Conservation (phyloP, 2,797 vertebrate genomes). For the Acropternis orthonyx region DNA sequence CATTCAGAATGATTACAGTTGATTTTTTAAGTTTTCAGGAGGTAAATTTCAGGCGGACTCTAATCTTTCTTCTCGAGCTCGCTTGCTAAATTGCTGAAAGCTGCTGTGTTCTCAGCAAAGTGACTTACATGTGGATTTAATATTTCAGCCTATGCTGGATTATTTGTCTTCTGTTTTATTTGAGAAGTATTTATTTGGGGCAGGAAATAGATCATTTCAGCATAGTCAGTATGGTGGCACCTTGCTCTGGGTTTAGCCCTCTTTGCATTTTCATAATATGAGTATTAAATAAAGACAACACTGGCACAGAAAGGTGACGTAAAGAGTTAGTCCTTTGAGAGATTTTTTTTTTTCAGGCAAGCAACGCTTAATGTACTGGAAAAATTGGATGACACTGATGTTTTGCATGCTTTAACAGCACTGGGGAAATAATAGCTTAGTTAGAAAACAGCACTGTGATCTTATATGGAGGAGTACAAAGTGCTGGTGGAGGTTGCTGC, state of each 20-base stretch:
- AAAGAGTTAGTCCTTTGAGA: slow-evolving; percentile 12
- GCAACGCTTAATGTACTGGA: neutral
- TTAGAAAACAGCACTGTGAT: slow-evolving; percentile 22
- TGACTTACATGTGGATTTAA: neutral
- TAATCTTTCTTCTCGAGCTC: neutral
- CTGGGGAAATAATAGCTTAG: slow-evolving; percentile 25
- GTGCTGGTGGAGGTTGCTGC: neutral
- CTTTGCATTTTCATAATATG: neutral
- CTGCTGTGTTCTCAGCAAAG: neutral
- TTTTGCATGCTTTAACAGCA: slow-evolving; percentile 38
- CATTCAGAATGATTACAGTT: neutral
- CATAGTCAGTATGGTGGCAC: neutral
- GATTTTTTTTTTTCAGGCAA: neutral
- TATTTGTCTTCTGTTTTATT: slow-evolving; percentile 2
- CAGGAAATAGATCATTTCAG: neutral
- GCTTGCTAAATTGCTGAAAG: neutral
- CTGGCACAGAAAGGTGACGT: neutral
- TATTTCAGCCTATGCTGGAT: neutral
- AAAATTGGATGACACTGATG: slow-evolving; percentile 44
- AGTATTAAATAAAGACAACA: slow-evolving; percentile 19
- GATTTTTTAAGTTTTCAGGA: neutral
- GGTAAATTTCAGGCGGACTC: neutral
- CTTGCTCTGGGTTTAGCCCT: neutral
- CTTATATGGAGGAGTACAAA: neutral
- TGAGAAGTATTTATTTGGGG: neutral